phyloP scores from a whole-genome alignment of 2,113 vertebrate species.

The Cephalopholis sonnerati region DNA sequence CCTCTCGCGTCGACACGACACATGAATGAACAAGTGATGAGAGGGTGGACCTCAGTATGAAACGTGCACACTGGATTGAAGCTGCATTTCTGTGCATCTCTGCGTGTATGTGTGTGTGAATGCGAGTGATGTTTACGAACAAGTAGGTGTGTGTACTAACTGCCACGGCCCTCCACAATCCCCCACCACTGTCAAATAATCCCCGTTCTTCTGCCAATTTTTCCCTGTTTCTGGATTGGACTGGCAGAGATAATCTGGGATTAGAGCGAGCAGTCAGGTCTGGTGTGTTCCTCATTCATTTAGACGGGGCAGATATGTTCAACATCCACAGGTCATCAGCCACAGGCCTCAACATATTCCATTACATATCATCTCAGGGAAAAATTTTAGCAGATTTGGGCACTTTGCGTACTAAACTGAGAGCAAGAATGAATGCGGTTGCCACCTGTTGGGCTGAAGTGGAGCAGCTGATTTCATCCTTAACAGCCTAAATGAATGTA shows the following conservation, averaged over 20 bases:
- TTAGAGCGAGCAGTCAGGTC: conserved; percentile 72
- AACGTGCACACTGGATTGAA: background rate
- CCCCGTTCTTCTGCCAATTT: conserved; percentile 78
- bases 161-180: conserved; percentile 26
- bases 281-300: conserved; percentile 70
- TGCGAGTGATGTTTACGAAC: conserved; percentile 19
- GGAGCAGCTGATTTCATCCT: background rate
- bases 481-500: background rate
- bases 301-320: conserved; percentile 51
- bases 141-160: conserved; percentile 35
- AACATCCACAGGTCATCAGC: conserved; percentile 63
- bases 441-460: background rate
- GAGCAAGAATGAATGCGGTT: background rate
- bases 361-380: conserved; percentile 26
- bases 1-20: background rate
- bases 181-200: conserved; percentile 72
- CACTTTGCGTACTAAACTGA: conserved; percentile 13
- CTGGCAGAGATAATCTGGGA: conserved; percentile 79
- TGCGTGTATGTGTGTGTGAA: background rate
- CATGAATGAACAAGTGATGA: background rate
- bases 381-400: conserved; percentile 17
- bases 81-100: background rate
- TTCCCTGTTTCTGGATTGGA: conserved; percentile 76
- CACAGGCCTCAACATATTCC: conserved; percentile 44
- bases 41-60: accelerated